Evolutionary conservation across 2,113 vertebrate genomes (phyloP).

Genomic region (Amblyopsis rosae): DNA sequence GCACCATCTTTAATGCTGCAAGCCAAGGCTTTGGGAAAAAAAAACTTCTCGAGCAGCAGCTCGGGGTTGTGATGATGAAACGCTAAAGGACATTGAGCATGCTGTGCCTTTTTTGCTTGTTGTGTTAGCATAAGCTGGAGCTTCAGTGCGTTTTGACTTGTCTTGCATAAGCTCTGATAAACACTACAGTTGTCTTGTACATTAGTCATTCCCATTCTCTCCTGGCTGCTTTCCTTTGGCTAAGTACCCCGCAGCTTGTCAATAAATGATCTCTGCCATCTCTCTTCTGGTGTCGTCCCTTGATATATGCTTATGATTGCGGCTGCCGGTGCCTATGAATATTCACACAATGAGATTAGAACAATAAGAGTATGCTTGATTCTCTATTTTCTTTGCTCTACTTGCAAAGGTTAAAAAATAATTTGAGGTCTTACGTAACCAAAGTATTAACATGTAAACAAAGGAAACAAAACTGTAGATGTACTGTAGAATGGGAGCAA

Average conservation of each 20-base stretch:
- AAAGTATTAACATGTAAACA: background rate
- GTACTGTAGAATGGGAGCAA: background rate
- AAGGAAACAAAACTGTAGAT: background rate
- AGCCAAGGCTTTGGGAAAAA: background rate
- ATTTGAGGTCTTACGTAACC: background rate
- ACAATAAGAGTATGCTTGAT: background rate
- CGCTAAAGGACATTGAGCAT: slow-evolving; percentile 4
- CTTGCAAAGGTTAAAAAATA: background rate
- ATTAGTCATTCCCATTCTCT: slow-evolving; percentile 32
- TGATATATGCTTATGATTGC: slow-evolving; percentile 3
- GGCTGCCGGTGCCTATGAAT: background rate
- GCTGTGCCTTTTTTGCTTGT: slow-evolving; percentile 14
- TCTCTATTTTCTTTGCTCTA: too few species aligned
- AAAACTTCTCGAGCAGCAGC: slow-evolving; percentile 15
- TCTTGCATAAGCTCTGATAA: slow-evolving; percentile 36
- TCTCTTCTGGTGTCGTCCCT: background rate
- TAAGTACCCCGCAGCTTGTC: slow-evolving; percentile 30
- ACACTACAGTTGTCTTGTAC: slow-evolving; percentile 23
- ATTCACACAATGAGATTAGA: background rate
- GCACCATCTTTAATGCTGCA: background rate
- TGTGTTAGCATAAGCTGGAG: slow-evolving; percentile 1
- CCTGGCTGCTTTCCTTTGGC: slow-evolving; percentile 29
- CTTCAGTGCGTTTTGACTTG: slow-evolving; percentile 13
- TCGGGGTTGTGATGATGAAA: slow-evolving; percentile 21
- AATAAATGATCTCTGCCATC: slow-evolving; percentile 26